These are phyloP conservation scores for Eira barbara DNA, from an alignment of 2,113 vertebrate genomes.

Conservation along the genomic window DNA sequence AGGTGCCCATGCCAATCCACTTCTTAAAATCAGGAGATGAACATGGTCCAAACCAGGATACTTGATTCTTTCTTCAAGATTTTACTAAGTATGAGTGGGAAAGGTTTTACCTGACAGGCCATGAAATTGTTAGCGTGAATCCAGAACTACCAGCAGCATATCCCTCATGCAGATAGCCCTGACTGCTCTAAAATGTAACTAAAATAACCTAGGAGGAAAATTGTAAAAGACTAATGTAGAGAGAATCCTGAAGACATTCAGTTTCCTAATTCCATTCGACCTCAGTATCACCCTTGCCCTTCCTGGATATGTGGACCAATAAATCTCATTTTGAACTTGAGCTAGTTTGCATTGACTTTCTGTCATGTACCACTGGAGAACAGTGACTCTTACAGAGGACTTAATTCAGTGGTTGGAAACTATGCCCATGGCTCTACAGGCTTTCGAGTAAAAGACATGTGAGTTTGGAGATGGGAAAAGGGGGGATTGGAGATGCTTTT, in stretches of 20 bases:
- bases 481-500: accelerated
- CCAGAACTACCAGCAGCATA: background rate
- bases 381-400: background rate
- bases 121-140: background rate
- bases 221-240: background rate
- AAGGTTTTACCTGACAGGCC: background rate
- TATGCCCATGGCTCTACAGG: background rate
- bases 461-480: background rate
- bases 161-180: background rate
- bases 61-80: background rate
- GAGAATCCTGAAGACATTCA: conserved; percentile 25
- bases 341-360: conserved; percentile 65
- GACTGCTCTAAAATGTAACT: background rate
- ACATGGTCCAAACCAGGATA: background rate
- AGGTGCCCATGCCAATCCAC: background rate
- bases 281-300: conserved; percentile 55
- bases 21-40: background rate
- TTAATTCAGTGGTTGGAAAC: conserved; percentile 18
- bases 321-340: conserved; percentile 52
- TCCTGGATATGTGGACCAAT: conserved; percentile 23
- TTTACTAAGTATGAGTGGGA: background rate
- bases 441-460: background rate
- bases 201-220: background rate
- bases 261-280: conserved; percentile 36
- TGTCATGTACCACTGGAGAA: conserved; percentile 25